Evolutionary conservation across 2,888 invertebrate species (phyloP).

Genomic region (Scaptomyza cyrtandrae): DNA sequence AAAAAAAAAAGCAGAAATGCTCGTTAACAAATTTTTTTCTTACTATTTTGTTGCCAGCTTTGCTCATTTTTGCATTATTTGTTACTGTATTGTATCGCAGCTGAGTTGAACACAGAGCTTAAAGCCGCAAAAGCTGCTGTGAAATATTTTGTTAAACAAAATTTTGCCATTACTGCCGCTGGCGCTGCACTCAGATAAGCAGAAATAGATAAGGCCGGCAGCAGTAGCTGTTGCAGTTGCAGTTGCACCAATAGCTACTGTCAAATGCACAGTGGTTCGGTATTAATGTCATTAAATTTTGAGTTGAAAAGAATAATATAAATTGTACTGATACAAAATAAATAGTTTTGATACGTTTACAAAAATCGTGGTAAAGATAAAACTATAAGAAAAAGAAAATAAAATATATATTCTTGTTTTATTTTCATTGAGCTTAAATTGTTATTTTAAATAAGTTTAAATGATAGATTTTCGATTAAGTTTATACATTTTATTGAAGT

Average conservation of each 20-base stretch:
- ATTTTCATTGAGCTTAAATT: not conserved
- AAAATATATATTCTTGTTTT: too few species aligned
- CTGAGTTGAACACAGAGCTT: conserved; percentile 21
- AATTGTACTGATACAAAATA: too few species aligned
- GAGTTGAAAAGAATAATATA: too few species aligned
- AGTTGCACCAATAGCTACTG: conserved; percentile 30
- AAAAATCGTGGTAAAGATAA: too few species aligned
- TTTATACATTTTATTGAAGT: too few species aligned
- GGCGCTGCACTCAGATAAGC: conserved; percentile 68
- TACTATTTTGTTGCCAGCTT: conserved; percentile 15
- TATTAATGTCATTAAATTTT: not conserved
- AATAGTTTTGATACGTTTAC: too few species aligned
- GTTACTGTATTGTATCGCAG: conserved; percentile 12
- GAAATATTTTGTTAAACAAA: conserved; percentile 79
- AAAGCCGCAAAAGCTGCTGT: conserved; percentile 46
- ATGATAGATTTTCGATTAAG: too few species aligned
- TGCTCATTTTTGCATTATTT: conserved; percentile 28
- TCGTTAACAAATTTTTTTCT: conserved; percentile 56
- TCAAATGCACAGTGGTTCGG: conserved; percentile 30
- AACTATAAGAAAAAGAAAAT: too few species aligned
- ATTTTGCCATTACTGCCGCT: conserved; percentile 65
- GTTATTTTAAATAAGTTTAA: too few species aligned
- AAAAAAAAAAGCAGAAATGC: conserved; percentile 30
- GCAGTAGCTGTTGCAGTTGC: conserved; percentile 50
- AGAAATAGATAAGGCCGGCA: conserved; percentile 59